Evolutionary conservation across 2,888 invertebrate species (phyloP).

Genomic region (Erebia palarica): DNA sequence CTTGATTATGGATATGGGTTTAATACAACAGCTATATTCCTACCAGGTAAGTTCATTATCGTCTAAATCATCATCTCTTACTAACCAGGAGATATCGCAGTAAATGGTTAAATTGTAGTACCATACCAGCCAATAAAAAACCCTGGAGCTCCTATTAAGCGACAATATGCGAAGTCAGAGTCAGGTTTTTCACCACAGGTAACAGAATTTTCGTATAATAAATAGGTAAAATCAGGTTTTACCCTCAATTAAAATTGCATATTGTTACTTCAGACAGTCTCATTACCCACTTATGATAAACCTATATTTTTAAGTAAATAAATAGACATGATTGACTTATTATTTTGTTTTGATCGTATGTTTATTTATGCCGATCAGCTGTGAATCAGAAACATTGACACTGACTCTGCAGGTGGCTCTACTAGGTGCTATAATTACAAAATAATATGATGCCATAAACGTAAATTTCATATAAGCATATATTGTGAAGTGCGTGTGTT

Average conservation of each 20-base stretch:
- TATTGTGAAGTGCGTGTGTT: slow-evolving; percentile 34
- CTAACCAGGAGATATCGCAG: too few relatives aligned
- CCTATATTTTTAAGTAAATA: neutral
- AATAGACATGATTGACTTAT: neutral
- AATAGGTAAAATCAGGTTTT: neutral
- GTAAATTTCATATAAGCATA: slow-evolving; percentile 37
- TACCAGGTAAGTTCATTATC: too few relatives aligned
- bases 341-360: slow-evolving; percentile 8
- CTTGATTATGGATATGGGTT: too few relatives aligned
- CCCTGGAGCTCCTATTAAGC: neutral
- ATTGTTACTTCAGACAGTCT: neutral
- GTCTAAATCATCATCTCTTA: too few relatives aligned
- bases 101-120: too few relatives aligned
- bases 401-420: slow-evolving; percentile 41
- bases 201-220: neutral
- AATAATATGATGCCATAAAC: slow-evolving; percentile 42
- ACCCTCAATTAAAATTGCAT: neutral
- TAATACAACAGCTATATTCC: too few relatives aligned
- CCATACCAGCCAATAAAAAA: too few relatives aligned
- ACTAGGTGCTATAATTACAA: slow-evolving; percentile 40
- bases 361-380: slow-evolving; percentile 33
- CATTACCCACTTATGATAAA: neutral
- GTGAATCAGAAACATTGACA: slow-evolving; percentile 37
- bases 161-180: neutral
- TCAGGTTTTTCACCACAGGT: neutral